Evolutionary conservation across 2,113 vertebrate species (phyloP), one percentile per base, ranked within the genome.

Genomic region (Desmodus rotundus): DNA sequence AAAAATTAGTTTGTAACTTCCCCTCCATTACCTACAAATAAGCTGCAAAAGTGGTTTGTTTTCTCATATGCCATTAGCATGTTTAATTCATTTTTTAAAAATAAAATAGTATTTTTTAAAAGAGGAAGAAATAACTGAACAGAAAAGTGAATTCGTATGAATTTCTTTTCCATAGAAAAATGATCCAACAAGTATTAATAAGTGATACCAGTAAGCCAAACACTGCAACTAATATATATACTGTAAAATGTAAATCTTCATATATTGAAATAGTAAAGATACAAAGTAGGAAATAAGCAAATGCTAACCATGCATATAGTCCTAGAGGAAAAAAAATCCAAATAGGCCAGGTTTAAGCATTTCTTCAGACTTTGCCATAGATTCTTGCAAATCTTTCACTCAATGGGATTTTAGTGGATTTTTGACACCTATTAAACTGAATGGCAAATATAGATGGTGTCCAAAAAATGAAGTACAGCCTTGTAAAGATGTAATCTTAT

Each of bases 1-100:
- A 97, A 97, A 74, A 83, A 83, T 54, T 87, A 63, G 50, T 82
- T 94, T 92, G 89, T 38, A 96, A 94, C 1, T 58, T 94, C 1
- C 10, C 12, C 13, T 92, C 17, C 22, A 78, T 19, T 56, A 89
- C 8, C 43, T 86, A 93, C 33, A 95, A 86, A 80, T 76, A 93
- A 87, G n/a, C 33, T 65, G 4, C 28, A 88, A 81, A 82, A 87
- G 15, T 70, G 28, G 67, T 86, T 65, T 73, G 11, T 72, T 78
- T 93, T 74, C 31, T 68, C 43, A 81, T 80, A 50, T 89, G n/a
- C 1, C 22, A 80, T 31, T 89, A 4, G 38, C 11, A 90, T 56
- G 24, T 72, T 73, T 93, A 91, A 90, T 76, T 91, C 11, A 84
- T 45, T 41, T 85, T 87, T 89, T 7, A 84, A 93, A 93, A 93